These are phyloP conservation scores for Eucidaris tribuloides DNA, from an alignment of 35 echinoderm and acorn worm genomes.

Conservation along the genomic window DNA sequence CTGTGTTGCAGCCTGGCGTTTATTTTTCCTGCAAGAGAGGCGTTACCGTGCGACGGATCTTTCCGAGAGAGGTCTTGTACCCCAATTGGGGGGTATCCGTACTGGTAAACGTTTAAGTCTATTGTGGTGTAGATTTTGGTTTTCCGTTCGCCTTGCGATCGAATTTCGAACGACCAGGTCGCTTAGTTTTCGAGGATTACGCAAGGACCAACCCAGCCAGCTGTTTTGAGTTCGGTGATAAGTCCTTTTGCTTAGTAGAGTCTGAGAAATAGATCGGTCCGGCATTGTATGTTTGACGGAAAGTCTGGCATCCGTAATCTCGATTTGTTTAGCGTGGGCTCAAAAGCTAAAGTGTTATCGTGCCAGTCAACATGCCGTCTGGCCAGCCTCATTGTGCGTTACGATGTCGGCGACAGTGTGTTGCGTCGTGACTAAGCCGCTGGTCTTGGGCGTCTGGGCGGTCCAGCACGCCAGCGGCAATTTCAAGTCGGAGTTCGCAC, in stretches of 20 bases:
- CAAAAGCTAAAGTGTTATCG: background rate
- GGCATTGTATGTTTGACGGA: background rate
- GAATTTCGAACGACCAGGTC: slow-evolving; percentile 1
- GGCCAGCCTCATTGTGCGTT: background rate
- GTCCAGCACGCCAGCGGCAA: background rate
- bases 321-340: background rate
- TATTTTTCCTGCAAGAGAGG: background rate
- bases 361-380: background rate
- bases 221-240: background rate
- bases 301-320: too few relatives aligned
- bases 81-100: background rate
- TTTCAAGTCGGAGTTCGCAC: slow-evolving; percentile 5
- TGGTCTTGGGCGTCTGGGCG: background rate
- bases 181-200: background rate
- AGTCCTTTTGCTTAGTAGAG: background rate
- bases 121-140: background rate
- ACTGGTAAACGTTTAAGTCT: background rate
- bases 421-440: background rate
- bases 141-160: background rate
- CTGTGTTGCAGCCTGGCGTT: background rate
- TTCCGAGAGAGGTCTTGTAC: background rate
- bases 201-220: background rate
- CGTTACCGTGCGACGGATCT: background rate
- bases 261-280: background rate
- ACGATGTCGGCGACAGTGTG: background rate